Evolutionary conservation across 2,113 vertebrate genomes (phyloP).

Genomic region (Eulemur rufifrons): DNA sequence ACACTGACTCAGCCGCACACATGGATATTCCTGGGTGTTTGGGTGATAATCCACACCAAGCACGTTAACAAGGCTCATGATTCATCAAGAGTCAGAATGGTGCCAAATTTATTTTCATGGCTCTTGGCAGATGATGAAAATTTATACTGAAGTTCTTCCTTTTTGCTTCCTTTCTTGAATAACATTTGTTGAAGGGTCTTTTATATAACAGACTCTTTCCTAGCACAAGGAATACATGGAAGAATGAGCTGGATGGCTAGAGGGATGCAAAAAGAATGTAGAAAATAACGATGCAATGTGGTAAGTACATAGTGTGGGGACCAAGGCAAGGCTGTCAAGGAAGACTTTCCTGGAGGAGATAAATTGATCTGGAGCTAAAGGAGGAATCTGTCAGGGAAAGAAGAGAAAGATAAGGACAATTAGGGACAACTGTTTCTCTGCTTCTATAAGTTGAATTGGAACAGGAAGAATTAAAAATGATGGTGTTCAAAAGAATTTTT

Average conservation of each 20-base stretch:
- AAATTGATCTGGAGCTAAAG: not conserved
- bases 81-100: not conserved
- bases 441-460: not conserved
- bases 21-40: not conserved
- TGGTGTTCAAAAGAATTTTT: not conserved
- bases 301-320: not conserved
- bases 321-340: not conserved
- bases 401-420: not conserved
- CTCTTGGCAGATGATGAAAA: not conserved
- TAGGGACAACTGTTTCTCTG: not conserved
- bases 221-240: not conserved
- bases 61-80: not conserved
- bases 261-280: not conserved
- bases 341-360: not conserved
- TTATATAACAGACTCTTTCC: not conserved
- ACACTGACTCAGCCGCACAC: not conserved
- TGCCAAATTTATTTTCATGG: not conserved
- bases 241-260: not conserved
- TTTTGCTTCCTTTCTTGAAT: constrained; percentile 29
- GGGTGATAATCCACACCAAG: not conserved
- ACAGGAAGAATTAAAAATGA: not conserved
- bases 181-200: not conserved
- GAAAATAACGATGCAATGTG: not conserved
- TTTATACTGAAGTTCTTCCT: not conserved
- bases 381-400: not conserved